A percentile compares a stretch with the other conserved stretches of the same genome.
Conservation (phyloP, 2,888 invertebrate species). For the Drosophila subquinaria region DNA sequence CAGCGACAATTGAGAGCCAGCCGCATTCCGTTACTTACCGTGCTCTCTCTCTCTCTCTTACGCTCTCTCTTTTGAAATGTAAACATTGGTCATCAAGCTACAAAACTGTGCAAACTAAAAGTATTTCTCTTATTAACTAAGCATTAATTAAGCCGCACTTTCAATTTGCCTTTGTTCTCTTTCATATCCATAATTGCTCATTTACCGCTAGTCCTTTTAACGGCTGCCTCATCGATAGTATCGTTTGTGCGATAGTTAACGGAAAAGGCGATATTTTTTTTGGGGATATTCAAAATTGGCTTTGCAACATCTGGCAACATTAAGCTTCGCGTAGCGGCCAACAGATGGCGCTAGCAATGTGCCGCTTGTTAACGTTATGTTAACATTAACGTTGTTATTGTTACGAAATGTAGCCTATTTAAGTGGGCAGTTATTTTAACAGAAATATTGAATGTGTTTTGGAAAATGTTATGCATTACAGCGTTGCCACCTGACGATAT, state of each 20-base stretch:
- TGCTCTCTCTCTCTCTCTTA: slow-evolving; percentile 6
- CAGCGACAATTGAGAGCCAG: slow-evolving; percentile 34
- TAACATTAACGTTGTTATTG: too few species aligned
- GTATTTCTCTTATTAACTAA: background rate
- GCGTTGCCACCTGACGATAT: background rate
- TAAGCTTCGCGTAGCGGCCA: background rate
- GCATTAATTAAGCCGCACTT: background rate
- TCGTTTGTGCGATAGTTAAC: background rate
- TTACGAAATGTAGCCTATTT: background rate
- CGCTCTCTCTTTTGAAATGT: slow-evolving; percentile 42
- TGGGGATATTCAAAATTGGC: slow-evolving; percentile 9
- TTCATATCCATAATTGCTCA: background rate
- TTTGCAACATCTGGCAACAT: slow-evolving; percentile 16
- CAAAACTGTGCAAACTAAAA: slow-evolving; percentile 11
- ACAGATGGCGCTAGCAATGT: slow-evolving; percentile 34
- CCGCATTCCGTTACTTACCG: slow-evolving; percentile 42
- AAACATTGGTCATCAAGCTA: slow-evolving; percentile 40
- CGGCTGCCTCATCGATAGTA: slow-evolving; percentile 30
- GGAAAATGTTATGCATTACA: background rate
- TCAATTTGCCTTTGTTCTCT: background rate
- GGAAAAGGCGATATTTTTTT: slow-evolving; percentile 35
- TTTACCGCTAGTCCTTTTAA: background rate
- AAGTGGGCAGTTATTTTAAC: background rate
- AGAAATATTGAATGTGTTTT: background rate
- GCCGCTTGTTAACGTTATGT: too few species aligned